Percentiles rank a stretch among this genome's conserved stretches.
These are phyloP conservation scores for Lithobates sylvaticus DNA, from an alignment of 2,797 vertebrate species.

Conservation along the genomic window DNA sequence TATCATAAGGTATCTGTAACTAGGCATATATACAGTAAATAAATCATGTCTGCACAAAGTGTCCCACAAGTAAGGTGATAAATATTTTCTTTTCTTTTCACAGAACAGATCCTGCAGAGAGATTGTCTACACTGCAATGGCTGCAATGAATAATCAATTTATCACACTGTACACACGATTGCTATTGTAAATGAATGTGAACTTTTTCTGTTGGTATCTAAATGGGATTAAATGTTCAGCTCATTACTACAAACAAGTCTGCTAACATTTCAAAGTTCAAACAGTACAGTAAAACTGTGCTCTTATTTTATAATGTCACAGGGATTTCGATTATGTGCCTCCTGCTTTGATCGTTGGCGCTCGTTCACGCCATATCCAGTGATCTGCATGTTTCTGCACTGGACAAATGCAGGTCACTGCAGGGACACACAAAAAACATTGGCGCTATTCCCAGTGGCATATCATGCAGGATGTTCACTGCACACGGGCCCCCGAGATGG, in stretches of 20 bases:
- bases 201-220: conserved; percentile 23
- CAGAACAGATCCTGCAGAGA: conserved; percentile 52
- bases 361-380: no score
- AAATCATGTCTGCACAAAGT: conserved; percentile 58
- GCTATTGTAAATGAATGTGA: conserved; percentile 27
- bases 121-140: conserved; percentile 52
- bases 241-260: conserved; percentile 15
- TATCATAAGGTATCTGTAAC: conserved; percentile 50
- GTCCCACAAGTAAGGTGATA: conserved; percentile 52
- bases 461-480: no score
- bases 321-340: no score
- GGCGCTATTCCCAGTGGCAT: no score
- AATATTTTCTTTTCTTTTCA: conserved; percentile 61
- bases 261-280: conserved; percentile 19
- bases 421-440: no score
- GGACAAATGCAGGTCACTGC: no score
- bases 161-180: conserved; percentile 53
- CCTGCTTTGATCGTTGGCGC: no score
- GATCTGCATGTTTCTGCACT: no score
- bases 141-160: conserved; percentile 58
- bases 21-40: conserved; percentile 59
- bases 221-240: conserved; percentile 20
- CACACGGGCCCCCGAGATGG: no score
- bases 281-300: not conserved
- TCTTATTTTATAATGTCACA: not conserved